Conservation (phyloP, 2,113 vertebrate species). For the Ptilonorhynchus violaceus region DNA sequence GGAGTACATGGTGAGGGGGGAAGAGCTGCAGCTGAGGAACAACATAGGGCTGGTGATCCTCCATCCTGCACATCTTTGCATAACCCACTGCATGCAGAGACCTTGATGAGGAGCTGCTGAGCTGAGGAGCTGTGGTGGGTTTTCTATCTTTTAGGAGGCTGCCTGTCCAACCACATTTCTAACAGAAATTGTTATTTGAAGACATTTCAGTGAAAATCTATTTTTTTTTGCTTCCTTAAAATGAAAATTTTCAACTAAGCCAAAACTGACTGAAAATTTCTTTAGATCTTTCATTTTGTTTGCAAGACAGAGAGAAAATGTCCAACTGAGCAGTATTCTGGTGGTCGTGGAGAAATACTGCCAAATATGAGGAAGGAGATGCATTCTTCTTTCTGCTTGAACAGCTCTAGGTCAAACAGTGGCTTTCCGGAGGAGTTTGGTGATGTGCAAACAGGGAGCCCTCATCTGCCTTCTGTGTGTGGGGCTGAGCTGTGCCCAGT, state of each 20-base stretch:
- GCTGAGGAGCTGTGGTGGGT: background rate
- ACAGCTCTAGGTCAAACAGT: background rate
- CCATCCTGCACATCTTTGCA: background rate
- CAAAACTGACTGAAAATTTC: background rate
- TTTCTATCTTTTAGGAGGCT: background rate
- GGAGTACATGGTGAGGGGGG: background rate
- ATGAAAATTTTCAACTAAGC: background rate
- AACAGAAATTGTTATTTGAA: background rate
- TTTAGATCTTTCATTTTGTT: background rate
- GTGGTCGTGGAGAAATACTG: background rate
- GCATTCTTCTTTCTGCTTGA: background rate
- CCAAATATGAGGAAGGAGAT: background rate
- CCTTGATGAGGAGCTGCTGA: background rate
- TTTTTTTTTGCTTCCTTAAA: background rate
- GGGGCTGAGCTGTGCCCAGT: background rate
- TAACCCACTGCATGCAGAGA: background rate
- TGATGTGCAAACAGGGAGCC: fast-evolving
- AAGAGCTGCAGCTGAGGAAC: background rate
- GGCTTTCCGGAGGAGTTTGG: background rate
- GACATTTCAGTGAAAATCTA: background rate
- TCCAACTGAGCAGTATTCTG: background rate
- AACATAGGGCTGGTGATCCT: background rate
- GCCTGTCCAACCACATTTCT: background rate
- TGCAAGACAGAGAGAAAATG: background rate
- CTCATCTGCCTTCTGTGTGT: fast-evolving